A percentile compares a stretch with the other conserved stretches of the same genome.
Evolutionary conservation across 2,113 vertebrate species (phyloP).

Genomic region (Leucopsar rothschildi): DNA sequence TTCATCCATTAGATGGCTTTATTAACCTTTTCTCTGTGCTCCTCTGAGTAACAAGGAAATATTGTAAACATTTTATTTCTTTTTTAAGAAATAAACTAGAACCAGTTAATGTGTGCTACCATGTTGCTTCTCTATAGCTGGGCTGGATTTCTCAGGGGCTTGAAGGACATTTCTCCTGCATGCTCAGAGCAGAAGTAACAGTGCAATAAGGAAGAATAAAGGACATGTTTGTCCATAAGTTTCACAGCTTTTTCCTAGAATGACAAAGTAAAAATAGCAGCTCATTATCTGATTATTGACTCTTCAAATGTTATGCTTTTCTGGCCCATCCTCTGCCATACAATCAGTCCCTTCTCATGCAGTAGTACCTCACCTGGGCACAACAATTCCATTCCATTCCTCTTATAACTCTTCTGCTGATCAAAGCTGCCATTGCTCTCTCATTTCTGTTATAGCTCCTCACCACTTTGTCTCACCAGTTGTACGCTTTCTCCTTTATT

Average conservation of each 20-base stretch:
- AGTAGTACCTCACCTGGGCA: background rate
- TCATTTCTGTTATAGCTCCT: background rate
- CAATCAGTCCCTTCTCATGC: background rate
- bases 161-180: background rate
- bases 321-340: background rate
- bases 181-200: background rate
- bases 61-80: background rate
- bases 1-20: background rate
- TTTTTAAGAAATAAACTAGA: background rate
- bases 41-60: background rate
- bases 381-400: background rate
- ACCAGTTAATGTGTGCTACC: background rate
- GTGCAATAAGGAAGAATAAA: background rate
- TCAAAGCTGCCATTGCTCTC: background rate
- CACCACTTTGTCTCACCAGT: background rate
- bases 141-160: background rate
- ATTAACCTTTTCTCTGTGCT: background rate
- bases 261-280: background rate
- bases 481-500: background rate
- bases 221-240: rapidly evolving
- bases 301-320: background rate
- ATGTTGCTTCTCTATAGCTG: background rate
- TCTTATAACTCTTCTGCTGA: background rate
- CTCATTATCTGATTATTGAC: background rate
- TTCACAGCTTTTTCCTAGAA: background rate